phyloP scores from a whole-genome alignment of 2,888 invertebrate genomes.

The Osmoderma eremita region DNA sequence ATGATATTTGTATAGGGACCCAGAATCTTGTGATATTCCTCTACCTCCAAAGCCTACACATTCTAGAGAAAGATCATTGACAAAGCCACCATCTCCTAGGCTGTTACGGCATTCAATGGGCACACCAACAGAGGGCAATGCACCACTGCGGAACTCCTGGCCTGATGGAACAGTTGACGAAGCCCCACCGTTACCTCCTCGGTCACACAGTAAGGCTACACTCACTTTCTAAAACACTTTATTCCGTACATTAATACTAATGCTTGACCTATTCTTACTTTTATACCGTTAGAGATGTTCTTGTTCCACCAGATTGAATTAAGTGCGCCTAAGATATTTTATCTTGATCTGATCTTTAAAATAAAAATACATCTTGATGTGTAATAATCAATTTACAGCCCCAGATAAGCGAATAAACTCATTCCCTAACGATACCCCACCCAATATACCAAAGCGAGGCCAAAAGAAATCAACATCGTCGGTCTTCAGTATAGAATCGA shows the following conservation, averaged over 20 bases:
- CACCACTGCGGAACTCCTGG: constrained; percentile 69
- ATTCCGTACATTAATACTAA: too few relatives aligned
- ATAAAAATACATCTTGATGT: too few relatives aligned
- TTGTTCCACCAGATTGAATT: too few relatives aligned
- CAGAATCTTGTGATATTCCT: constrained; percentile 59
- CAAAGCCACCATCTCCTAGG: constrained; percentile 69
- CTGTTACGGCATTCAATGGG: constrained; percentile 66
- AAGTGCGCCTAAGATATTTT: too few relatives aligned
- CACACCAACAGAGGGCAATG: constrained; percentile 65
- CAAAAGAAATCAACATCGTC: constrained; percentile 64
- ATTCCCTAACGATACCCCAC: constrained; percentile 60
- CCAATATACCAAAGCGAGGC: constrained; percentile 62
- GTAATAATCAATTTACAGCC: constrained; percentile 57
- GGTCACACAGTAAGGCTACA: constrained; percentile 72
- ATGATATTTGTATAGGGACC: constrained; percentile 50
- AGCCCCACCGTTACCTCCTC: constrained; percentile 83
- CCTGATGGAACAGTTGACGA: constrained; percentile 69
- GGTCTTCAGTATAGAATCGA: constrained; percentile 62
- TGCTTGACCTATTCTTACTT: too few relatives aligned
- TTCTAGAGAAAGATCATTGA: constrained; percentile 63
- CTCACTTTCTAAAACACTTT: too few relatives aligned
- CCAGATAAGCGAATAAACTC: constrained; percentile 68
- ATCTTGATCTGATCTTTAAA: too few relatives aligned
- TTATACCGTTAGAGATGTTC: too few relatives aligned
- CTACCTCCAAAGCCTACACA: constrained; percentile 67